Percentiles rank a stretch among this genome's conserved stretches.
Evolutionary conservation across 2,797 vertebrate species (phyloP).

Genomic region (Luscinia luscinia): DNA sequence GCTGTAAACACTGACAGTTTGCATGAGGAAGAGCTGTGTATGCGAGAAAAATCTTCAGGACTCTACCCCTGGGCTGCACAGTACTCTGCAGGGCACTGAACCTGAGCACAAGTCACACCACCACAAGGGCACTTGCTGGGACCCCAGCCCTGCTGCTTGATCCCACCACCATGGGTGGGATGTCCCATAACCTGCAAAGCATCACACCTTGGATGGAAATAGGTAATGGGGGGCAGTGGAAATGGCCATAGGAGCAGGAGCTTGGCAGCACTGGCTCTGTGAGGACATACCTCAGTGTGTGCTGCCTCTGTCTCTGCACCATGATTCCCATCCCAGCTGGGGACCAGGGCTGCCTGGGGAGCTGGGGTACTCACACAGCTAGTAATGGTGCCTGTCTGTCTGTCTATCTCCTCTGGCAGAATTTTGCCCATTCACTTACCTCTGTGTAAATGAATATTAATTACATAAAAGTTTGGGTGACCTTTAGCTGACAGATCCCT

Average conservation of each 20-base stretch:
- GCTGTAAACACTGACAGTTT: neutral
- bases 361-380: accelerated
- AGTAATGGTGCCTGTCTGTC: neutral
- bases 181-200: neutral
- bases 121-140: neutral
- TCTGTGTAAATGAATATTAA: neutral
- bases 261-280: neutral
- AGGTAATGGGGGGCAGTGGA: neutral
- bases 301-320: neutral
- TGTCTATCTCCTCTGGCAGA: neutral
- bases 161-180: accelerated
- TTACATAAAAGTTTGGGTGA: neutral
- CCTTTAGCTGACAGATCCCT: neutral
- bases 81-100: neutral
- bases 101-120: neutral
- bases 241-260: neutral
- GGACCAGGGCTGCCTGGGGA: neutral
- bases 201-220: neutral
- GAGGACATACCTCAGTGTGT: too few species aligned
- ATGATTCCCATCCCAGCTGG: too few species aligned
- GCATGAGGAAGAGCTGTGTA: neutral
- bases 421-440: neutral
- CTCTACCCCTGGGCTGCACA: neutral
- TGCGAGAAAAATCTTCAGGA: neutral
- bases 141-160: neutral